phyloP scores from a whole-genome alignment of 2,888 invertebrate species.

The Sialis lutaria region DNA sequence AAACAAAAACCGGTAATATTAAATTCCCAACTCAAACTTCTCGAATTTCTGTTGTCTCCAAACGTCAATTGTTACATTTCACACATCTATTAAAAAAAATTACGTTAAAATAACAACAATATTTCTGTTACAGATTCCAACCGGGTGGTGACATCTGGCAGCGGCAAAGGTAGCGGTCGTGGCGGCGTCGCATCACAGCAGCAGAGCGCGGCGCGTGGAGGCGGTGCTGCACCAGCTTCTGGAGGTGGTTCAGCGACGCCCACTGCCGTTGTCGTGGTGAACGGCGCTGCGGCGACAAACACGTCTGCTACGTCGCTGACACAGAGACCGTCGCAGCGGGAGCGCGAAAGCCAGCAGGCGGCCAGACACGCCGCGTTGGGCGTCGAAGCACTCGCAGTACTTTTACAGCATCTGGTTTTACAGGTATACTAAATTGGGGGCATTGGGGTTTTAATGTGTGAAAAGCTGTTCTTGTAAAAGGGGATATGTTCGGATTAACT shows the following conservation, averaged over 20 bases:
- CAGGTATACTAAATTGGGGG: conserved; percentile 35
- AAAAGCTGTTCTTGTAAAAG: too few relatives aligned
- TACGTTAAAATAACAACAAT: too few relatives aligned
- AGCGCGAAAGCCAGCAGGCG: too few relatives aligned
- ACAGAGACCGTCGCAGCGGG: conserved; percentile 14
- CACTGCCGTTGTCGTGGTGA: conserved; percentile 20
- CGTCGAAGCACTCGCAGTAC: conserved; percentile 66
- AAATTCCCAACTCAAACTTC: neutral
- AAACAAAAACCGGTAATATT: too few relatives aligned
- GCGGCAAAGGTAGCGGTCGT: conserved; percentile 9
- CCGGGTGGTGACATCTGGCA: conserved; percentile 16
- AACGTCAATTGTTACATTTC: too few relatives aligned
- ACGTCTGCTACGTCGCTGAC: conserved; percentile 12
- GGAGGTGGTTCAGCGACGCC: conserved; percentile 10
- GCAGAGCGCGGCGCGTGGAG: neutral
- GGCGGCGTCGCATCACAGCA: neutral
- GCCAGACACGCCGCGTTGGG: conserved; percentile 35
- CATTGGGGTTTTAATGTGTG: too few relatives aligned
- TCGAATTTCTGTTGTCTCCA: neutral
- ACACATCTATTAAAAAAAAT: too few relatives aligned
- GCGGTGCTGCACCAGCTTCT: conserved; percentile 18
- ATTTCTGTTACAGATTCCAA: conserved; percentile 25
- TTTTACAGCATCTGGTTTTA: conserved; percentile 70
- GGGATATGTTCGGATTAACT: too few relatives aligned
- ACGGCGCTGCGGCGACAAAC: neutral